Conservation (phyloP, 1,140 invertebrate genomes). For the Papilio helenus region DNA sequence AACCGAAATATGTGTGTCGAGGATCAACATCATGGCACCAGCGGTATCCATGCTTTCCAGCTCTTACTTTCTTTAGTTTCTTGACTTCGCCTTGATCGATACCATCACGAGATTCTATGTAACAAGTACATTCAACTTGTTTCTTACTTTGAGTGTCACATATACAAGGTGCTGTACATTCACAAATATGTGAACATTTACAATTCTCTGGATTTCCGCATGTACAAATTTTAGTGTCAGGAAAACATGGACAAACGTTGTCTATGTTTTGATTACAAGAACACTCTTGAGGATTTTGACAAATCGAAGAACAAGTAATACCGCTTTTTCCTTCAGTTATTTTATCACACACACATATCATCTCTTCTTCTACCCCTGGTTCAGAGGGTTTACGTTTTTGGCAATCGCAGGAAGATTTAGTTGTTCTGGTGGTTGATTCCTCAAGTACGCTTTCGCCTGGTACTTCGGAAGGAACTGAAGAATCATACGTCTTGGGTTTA, state of each 20-base stretch:
- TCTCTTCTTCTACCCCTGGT: constrained; percentile 47
- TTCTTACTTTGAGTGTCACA: constrained; percentile 58
- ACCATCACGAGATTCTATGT: neutral
- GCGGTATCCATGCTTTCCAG: constrained; percentile 71
- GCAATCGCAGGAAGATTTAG: constrained; percentile 58
- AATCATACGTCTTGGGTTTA: constrained; percentile 50
- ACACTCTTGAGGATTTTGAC: constrained; percentile 53
- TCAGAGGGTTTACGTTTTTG: constrained; percentile 57
- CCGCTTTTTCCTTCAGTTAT: neutral
- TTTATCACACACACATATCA: constrained; percentile 60
- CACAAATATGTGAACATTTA: constrained; percentile 62
- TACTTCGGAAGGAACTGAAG: constrained; percentile 32
- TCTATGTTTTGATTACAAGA: constrained; percentile 53
- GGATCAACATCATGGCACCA: constrained; percentile 76
- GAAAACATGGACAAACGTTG: constrained; percentile 62
- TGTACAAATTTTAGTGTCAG: constrained; percentile 55
- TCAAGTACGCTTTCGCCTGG: constrained; percentile 40
- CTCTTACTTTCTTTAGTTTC: constrained; percentile 64
- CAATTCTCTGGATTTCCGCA: constrained; percentile 71
- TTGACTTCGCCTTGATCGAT: constrained; percentile 44
- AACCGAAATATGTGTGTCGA: constrained; percentile 73
- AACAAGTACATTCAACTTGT: constrained; percentile 60
- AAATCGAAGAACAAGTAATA: constrained; percentile 54
- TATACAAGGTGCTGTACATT: constrained; percentile 64
- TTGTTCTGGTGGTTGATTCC: constrained; percentile 35